phyloP scores from a whole-genome alignment of 1,140 invertebrate species.

The Bathynomus jamesi region DNA sequence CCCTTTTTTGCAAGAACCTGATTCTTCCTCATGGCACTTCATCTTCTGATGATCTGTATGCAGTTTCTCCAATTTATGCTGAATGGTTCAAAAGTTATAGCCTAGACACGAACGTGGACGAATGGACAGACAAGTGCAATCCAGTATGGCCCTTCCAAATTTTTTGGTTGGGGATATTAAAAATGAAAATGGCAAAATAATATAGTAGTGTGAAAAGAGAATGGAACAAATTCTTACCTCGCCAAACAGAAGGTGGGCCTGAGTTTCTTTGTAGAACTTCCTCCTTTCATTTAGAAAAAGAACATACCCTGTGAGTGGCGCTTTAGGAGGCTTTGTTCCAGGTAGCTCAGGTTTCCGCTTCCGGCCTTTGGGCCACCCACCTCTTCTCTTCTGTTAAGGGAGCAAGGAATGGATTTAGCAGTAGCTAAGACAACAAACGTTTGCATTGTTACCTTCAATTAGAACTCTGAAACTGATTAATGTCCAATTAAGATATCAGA shows the following conservation, averaged over 20 bases:
- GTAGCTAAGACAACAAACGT: not conserved
- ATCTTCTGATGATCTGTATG: too few species aligned
- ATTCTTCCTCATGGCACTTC: too few species aligned
- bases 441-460: not conserved
- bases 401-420: not conserved
- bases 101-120: too few species aligned
- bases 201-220: too few species aligned
- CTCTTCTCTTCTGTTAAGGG: conserved; percentile 48
- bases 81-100: too few species aligned
- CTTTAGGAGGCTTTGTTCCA: conserved; percentile 49
- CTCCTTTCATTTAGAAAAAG: conserved; percentile 52
- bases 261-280: conserved; percentile 47
- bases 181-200: too few species aligned
- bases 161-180: too few species aligned
- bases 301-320: conserved; percentile 53
- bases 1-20: too few species aligned
- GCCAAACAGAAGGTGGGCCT: conserved; percentile 43
- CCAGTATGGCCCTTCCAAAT: too few species aligned
- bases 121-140: too few species aligned
- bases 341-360: conserved; percentile 50
- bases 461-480: not conserved
- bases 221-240: conserved; percentile 46
- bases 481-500: not conserved
- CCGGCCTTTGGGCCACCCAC: conserved; percentile 56
- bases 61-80: too few species aligned